phyloP scores from a whole-genome alignment of 2,797 vertebrate species.

The Epinephelus malabaricus region DNA sequence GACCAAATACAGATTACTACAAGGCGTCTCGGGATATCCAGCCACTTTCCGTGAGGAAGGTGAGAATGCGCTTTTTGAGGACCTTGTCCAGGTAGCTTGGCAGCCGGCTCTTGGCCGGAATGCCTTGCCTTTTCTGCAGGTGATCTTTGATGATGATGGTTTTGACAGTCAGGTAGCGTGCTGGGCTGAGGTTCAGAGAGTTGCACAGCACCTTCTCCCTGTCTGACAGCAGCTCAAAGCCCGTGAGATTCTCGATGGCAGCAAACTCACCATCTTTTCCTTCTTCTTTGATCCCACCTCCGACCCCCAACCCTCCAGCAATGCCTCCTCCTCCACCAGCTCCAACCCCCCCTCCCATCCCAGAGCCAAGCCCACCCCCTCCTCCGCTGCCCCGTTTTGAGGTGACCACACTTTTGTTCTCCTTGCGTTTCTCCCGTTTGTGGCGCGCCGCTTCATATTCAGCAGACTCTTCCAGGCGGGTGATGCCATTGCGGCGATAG shows the following conservation, averaged over 20 bases:
- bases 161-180: slow-evolving; percentile 96
- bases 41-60: slow-evolving; percentile 97
- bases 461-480: slow-evolving; percentile 93
- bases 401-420: slow-evolving; percentile 90
- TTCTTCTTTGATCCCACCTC: slow-evolving; percentile 88
- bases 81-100: slow-evolving; percentile 97
- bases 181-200: slow-evolving; percentile 93
- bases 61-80: slow-evolving; percentile 96
- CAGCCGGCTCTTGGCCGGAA: slow-evolving; percentile 96
- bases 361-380: slow-evolving; percentile 72
- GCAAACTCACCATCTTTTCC: slow-evolving; percentile 94
- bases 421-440: slow-evolving; percentile 96
- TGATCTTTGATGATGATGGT: slow-evolving; percentile 99
- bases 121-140: slow-evolving; percentile 96
- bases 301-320: slow-evolving; percentile 69
- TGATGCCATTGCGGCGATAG: slow-evolving; percentile 95
- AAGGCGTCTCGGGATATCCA: slow-evolving; percentile 97
- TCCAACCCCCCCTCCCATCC: slow-evolving; percentile 80
- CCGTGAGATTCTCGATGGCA: slow-evolving; percentile 94
- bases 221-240: slow-evolving; percentile 96
- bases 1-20: slow-evolving; percentile 73
- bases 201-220: slow-evolving; percentile 96
- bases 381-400: slow-evolving; percentile 86
- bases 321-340: slow-evolving; percentile 69
- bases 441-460: slow-evolving; percentile 97